Conservation (phyloP, 2,113 vertebrate genomes). For the Oncorhynchus kisutch region DNA sequence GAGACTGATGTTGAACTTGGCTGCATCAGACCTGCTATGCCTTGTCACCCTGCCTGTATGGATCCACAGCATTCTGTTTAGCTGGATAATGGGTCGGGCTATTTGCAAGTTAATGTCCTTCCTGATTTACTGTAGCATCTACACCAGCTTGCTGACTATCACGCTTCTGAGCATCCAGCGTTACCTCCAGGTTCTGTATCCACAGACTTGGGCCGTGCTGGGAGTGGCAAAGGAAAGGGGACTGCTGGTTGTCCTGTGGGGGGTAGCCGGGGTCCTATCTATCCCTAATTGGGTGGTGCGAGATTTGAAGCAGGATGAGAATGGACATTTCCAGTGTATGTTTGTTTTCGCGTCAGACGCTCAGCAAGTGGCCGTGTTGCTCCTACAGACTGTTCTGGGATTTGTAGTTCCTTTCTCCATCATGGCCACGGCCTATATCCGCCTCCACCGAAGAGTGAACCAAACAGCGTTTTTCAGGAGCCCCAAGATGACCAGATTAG, state of each 20-base stretch:
- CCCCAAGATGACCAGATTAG: conserved; percentile 47
- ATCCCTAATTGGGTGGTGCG: conserved; percentile 40
- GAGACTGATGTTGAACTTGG: conserved; percentile 70
- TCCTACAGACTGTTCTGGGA: conserved; percentile 63
- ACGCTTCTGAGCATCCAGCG: conserved; percentile 65
- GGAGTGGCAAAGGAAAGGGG: conserved; percentile 26
- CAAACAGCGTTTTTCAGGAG: conserved; percentile 40
- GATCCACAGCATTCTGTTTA: conserved; percentile 53
- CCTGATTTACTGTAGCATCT: conserved; percentile 64
- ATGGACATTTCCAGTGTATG: conserved; percentile 9
- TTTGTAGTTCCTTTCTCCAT: conserved; percentile 68
- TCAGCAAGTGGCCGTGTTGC: conserved; percentile 36
- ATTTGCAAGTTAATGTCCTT: conserved; percentile 61
- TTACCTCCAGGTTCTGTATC: conserved; percentile 58
- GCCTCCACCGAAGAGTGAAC: conserved; percentile 57
- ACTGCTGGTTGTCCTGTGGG: conserved; percentile 49
- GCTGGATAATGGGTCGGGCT: conserved; percentile 21
- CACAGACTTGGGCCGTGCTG: conserved; percentile 51
- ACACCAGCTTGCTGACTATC: conserved; percentile 66
- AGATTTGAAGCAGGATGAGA: no score
- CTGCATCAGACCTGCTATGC: conserved; percentile 66
- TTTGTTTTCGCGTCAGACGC: conserved; percentile 31
- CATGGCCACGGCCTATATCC: conserved; percentile 61
- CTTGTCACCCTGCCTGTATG: conserved; percentile 70
- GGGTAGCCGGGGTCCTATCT: conserved; percentile 23